Evolutionary conservation across 2,888 invertebrate genomes (phyloP).

Genomic region (Ernsta delagoae): DNA sequence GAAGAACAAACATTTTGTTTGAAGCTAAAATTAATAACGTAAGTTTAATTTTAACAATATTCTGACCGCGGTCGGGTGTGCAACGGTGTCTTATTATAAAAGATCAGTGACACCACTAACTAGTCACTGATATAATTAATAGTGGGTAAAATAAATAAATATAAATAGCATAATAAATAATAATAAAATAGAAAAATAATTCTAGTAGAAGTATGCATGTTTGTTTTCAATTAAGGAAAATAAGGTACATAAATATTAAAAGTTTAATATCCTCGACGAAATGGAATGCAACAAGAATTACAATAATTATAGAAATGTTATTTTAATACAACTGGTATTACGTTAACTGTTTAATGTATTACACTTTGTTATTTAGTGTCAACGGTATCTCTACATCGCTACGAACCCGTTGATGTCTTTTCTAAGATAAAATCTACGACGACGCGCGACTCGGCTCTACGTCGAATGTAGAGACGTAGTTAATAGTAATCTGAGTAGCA

Average conservation of each 20-base stretch:
- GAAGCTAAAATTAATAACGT: background rate
- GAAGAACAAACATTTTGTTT: background rate
- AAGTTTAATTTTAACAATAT: background rate
- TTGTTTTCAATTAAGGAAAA: background rate
- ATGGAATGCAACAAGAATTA: background rate
- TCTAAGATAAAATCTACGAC: constrained; percentile 40
- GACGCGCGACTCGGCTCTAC: constrained; percentile 9
- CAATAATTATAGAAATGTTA: background rate
- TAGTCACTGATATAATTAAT: too few species aligned
- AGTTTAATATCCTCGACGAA: background rate
- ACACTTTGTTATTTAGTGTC: constrained; percentile 26
- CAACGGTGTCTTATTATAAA: background rate
- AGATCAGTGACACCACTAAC: too few species aligned
- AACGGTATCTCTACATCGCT: constrained; percentile 18
- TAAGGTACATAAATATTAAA: background rate
- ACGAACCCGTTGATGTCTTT: constrained; percentile 52
- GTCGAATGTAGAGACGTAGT: constrained; percentile 24
- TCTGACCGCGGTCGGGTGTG: background rate
- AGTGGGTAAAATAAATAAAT: too few species aligned
- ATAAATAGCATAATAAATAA: too few species aligned
- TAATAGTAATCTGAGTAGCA: constrained; percentile 5
- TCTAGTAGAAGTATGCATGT: too few species aligned
- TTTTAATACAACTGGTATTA: background rate
- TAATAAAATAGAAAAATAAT: too few species aligned
- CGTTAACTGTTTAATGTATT: constrained; percentile 6